Conservation (phyloP, 2,113 vertebrate species). For the Pangasianodon hypophthalmus region DNA sequence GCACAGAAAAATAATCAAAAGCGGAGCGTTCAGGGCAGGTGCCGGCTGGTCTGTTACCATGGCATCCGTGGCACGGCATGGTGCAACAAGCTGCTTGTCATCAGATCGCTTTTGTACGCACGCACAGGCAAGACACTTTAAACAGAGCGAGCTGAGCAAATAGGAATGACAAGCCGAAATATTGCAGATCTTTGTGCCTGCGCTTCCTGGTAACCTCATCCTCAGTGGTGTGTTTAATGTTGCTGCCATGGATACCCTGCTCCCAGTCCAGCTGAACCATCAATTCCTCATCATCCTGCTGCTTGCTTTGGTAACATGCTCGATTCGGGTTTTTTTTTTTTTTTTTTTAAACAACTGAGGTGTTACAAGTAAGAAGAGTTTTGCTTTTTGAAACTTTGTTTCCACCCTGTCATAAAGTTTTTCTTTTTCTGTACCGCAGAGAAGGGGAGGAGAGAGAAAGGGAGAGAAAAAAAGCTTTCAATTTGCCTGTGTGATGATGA, state of each 20-base stretch:
- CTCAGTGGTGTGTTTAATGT: conserved; percentile 73
- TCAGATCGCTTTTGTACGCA: conserved; percentile 80
- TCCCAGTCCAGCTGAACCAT: conserved; percentile 61
- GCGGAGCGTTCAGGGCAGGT: conserved; percentile 80
- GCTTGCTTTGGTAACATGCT: conserved; percentile 71
- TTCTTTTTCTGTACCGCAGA: neutral
- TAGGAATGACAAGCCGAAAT: conserved; percentile 75
- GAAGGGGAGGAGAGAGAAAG: neutral
- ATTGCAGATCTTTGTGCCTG: conserved; percentile 73
- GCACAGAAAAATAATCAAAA: conserved; percentile 77
- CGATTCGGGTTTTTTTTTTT: conserved; percentile 42
- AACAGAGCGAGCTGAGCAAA: conserved; percentile 84
- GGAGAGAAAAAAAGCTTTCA: conserved; percentile 67
- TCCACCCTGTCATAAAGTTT: conserved; percentile 19
- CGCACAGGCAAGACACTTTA: conserved; percentile 69
- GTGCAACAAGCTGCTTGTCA: conserved; percentile 73
- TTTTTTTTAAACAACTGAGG: conserved; percentile 46
- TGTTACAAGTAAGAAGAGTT: conserved; percentile 14
- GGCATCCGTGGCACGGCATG: conserved; percentile 68
- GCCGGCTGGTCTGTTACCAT: conserved; percentile 84
- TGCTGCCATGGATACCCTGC: conserved; percentile 80
- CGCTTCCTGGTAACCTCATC: conserved; percentile 76
- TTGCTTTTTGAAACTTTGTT: conserved; percentile 14
- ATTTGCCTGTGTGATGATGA: conserved; percentile 73
- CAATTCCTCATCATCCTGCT: conserved; percentile 74